These are phyloP conservation scores for Yponomeuta plumbellus DNA, from an alignment of 2,888 invertebrate species.

Conservation along the genomic window DNA sequence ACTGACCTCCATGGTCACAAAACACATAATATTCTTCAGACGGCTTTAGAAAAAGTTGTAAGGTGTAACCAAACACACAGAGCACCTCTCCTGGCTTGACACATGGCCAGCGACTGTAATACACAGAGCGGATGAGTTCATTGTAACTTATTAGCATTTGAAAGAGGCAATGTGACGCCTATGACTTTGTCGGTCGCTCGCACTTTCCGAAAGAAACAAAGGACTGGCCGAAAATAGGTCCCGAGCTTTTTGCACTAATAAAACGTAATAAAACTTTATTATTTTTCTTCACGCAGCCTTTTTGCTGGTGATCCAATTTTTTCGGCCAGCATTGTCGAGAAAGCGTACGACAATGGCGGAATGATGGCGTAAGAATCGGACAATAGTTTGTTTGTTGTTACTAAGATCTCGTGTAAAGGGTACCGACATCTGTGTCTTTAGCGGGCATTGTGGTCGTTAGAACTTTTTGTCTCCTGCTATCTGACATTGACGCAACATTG, in stretches of 20 bases:
- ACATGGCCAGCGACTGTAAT: conserved; percentile 7
- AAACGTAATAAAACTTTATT: conserved; percentile 44
- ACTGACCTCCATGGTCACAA: too few species aligned
- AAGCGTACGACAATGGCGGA: conserved; percentile 25
- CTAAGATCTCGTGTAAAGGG: conserved; percentile 37
- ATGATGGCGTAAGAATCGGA: conserved; percentile 57
- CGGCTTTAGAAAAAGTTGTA: background rate
- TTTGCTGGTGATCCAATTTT: conserved; percentile 46
- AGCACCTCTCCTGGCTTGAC: too few species aligned
- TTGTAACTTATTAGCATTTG: conserved; percentile 68
- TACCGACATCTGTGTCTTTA: conserved; percentile 28
- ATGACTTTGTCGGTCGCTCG: conserved; percentile 49
- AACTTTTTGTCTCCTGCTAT: background rate
- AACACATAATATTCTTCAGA: background rate
- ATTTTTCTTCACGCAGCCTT: conserved; percentile 35
- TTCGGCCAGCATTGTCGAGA: conserved; percentile 24
- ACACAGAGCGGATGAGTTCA: conserved; percentile 49
- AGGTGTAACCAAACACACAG: background rate
- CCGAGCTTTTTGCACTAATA: conserved; percentile 65
- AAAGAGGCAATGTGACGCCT: conserved; percentile 52
- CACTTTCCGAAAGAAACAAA: conserved; percentile 60
- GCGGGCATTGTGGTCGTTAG: background rate
- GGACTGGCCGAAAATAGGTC: conserved; percentile 37
- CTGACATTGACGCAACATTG: conserved; percentile 1
- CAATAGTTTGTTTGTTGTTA: conserved; percentile 52